Evolutionary conservation across 2,797 vertebrate genomes (phyloP).

Genomic region (Botia kubotai): DNA sequence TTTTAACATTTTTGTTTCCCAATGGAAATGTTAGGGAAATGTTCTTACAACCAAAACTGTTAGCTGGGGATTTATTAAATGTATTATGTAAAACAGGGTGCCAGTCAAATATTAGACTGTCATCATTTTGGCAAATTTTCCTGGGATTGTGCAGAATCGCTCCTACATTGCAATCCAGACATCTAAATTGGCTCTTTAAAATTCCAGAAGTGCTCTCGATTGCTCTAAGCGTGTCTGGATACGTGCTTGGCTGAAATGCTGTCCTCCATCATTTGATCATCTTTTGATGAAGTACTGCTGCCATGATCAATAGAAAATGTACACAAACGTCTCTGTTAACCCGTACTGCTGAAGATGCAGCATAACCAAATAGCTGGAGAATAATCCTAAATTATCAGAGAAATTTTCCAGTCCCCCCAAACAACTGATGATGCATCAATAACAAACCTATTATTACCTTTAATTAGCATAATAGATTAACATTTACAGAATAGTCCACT

Average conservation of each 20-base stretch:
- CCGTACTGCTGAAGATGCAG: background rate
- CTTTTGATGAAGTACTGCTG: conserved; percentile 8
- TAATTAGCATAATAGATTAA: no score
- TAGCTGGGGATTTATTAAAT: no score
- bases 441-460: background rate
- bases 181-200: background rate
- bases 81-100: no score
- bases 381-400: background rate
- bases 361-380: background rate
- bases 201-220: background rate
- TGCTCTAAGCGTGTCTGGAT: background rate
- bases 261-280: conserved; percentile 16
- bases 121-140: background rate
- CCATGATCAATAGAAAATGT: conserved; percentile 3
- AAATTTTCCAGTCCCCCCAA: background rate
- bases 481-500: no score
- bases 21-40: no score
- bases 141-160: background rate
- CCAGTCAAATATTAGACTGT: background rate
- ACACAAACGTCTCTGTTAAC: conserved; percentile 3
- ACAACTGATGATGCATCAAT: background rate
- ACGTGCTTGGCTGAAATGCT: background rate
- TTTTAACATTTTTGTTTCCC: no score
- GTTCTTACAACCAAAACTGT: no score
- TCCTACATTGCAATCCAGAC: background rate